phyloP scores from a whole-genome alignment of 2,888 invertebrate genomes.

The Morinoia aosen region DNA sequence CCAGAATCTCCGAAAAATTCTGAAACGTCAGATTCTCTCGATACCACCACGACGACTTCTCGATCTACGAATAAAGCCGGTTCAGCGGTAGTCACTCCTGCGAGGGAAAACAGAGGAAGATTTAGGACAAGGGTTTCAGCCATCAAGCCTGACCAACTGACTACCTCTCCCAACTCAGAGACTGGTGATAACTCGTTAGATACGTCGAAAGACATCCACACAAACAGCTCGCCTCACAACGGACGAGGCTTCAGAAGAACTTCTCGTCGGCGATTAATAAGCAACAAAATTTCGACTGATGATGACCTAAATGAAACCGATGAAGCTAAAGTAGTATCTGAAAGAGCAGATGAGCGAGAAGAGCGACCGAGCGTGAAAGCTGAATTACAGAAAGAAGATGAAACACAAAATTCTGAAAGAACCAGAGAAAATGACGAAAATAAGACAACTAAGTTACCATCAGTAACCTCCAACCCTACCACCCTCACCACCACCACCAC shows the following conservation, averaged over 20 bases:
- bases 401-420: not conserved
- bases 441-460: not conserved
- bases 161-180: not conserved
- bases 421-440: not conserved
- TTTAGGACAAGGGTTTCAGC: not conserved
- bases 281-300: not conserved
- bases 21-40: not conserved
- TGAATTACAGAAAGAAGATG: not conserved
- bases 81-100: not conserved
- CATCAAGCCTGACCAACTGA: not conserved
- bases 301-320: not conserved
- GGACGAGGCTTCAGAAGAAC: not conserved
- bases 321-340: not conserved
- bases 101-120: not conserved
- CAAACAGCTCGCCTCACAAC: not conserved
- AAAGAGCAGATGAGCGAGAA: not conserved
- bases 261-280: not conserved
- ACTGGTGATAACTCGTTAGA: not conserved
- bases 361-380: not conserved
- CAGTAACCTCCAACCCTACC: not conserved
- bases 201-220: not conserved
- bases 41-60: not conserved
- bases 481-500: not conserved
- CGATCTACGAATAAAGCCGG: not conserved
- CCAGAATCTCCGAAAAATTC: not conserved